Percentiles rank a stretch among this genome's conserved stretches.
phyloP scores from a whole-genome alignment of 2,888 invertebrate species.

The Luperina testacea region DNA sequence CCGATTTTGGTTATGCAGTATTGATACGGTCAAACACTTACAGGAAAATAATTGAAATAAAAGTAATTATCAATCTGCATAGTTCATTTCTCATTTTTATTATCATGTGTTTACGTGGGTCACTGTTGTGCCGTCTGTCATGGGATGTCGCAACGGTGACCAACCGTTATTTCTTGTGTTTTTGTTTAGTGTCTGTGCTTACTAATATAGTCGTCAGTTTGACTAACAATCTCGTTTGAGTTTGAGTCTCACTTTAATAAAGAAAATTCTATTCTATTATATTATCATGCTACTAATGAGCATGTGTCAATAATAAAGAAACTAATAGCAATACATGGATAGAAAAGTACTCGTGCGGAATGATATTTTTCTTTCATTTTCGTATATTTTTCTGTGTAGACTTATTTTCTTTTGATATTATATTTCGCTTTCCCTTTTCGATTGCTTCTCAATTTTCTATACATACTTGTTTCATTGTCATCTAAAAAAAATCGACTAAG shows the following conservation, averaged over 20 bases:
- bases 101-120: background rate
- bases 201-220: no score
- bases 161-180: no score
- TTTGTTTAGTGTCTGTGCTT: no score
- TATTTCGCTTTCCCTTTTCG: background rate
- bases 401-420: slow-evolving; percentile 13
- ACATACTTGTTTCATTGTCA: background rate
- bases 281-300: background rate
- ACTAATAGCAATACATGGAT: background rate
- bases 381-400: background rate
- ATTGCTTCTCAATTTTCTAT: background rate
- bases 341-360: background rate
- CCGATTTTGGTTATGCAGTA: background rate
- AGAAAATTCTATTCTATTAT: no score
- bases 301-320: background rate
- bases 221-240: no score
- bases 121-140: no score
- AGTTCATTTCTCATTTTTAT: background rate
- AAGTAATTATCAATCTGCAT: background rate
- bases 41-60: background rate
- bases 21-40: background rate
- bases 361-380: slow-evolving; percentile 8
- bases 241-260: no score
- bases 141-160: no score
- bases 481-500: background rate